Base-by-base conservation (phyloP, 2,113 vertebrate genomes). In the Psammodynastes pulverulentus region DNA sequence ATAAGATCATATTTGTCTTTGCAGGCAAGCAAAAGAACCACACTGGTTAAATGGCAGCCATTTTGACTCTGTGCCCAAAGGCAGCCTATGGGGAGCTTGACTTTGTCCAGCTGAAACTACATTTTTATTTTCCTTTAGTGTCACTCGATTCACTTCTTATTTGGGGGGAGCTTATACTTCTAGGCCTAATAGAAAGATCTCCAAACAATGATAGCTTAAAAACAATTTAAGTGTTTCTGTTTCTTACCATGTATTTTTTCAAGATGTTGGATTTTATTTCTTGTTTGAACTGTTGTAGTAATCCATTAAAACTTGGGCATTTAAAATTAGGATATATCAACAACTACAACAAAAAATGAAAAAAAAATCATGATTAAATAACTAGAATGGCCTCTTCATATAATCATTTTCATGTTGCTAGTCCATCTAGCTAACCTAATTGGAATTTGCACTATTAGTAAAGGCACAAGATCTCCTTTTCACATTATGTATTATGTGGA, bases 301-400 rank as follows among this genome's bases (percentile, higher is more conserved):
- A 97, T 94, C 96, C 85, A 56, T 96, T 79, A 95, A 96, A 98
- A 34, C 46, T 96, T 8, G 97, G 96, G 88, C 98, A 98, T 67
- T 95, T 94, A 39, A 0, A n/a, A 54, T 95, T 91, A 88, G 98
- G 97, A 95, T 98, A 93, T 87, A 93, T 90, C 23, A 98, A 92
- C 85, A 95, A 92, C 98, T 98, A 95, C 56, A 94, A 96, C 34
- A 90, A 92, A 58, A 94, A 93, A 17, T 95, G 24, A 58, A 58
- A 29, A 52, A 24, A 67, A 88, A 62, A 43, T n/a, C 12, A 91
- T 26, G 58, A 88, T 86, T 85, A 92, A 46, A 52, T 19, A 46
- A 92, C 51, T 10, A 49, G 79, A 53, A 79, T 67, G 39, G 34
- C 21, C 15, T 39, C 34, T 34, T 39, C 72, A 49, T 91, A 62